Base-by-base conservation (phyloP, 1,140 invertebrate species). In the Trichogramma pretiosum region DNA sequence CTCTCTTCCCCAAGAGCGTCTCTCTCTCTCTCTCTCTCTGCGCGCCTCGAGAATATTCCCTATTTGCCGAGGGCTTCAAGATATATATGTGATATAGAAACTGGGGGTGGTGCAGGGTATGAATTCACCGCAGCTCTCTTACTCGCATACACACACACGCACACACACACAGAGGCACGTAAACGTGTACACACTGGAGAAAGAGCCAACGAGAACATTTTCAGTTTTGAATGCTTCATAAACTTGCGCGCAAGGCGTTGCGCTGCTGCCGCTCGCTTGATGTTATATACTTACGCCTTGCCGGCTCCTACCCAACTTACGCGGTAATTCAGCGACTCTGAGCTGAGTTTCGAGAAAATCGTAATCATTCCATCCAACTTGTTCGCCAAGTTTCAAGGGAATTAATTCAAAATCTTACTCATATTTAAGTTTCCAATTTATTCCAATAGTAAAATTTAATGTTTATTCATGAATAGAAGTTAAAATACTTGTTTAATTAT, bases 321-420 rank as follows among this genome's bases (percentile, higher is more conserved):
- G 24, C 11, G 24, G 24, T 28, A 5, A 28, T 28, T 28, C 24
- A 11, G 5, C 24, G 11, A 28, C 24, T 28, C 5, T 28, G 5
- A 28, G 11, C 11, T 7, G 11, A 11, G 24, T 28, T 28, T 28
- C 24, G 24, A 28, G 11, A 28, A 5, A 28, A 28, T 28, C 24
- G 5, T 28, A 5, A 24, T 24, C 22, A 22, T 14, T 11, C 11
- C 1, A 26, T 21, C 2, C 23, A 8, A 11, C 5, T 7, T 8
- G 36, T 2, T 10, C 19, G 19, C 39, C 26, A 40, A 46, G 37
- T 51, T 10, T 0, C 1, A 5, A n/a, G 37, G 13, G 41, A 51
- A 51, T 46, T 46, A 43, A 46, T 32, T 51, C 46, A 46, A 51
- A 51, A 46, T n/a, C n/a, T n/a, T n/a, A n/a, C n/a, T n/a, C n/a